These are phyloP conservation scores for Phylloscopus trochiloides DNA, from an alignment of 2,113 vertebrate genomes.

Conservation along the genomic window DNA sequence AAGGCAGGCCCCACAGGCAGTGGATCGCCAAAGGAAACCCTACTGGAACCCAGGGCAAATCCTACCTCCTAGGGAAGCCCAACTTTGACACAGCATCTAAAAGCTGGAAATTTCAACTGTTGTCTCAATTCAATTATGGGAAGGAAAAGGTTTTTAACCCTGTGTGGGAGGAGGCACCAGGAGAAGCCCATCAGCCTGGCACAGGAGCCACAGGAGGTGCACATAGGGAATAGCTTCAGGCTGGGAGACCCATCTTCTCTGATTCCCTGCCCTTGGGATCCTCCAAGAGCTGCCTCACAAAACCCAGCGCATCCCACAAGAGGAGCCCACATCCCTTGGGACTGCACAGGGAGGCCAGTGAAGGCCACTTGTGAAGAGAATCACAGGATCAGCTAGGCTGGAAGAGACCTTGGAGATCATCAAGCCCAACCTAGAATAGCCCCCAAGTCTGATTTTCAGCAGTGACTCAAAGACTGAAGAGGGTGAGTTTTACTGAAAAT, in stretches of 20 bases:
- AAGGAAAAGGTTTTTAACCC: neutral
- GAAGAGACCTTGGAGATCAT: neutral
- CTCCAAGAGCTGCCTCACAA: neutral
- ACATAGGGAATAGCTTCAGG: neutral
- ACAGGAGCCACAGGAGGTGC: neutral
- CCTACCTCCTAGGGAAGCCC: neutral
- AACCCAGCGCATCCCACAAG: neutral
- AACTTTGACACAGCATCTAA: neutral
- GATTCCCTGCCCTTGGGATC: neutral
- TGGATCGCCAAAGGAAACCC: neutral
- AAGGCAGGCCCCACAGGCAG: neutral
- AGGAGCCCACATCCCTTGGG: neutral
- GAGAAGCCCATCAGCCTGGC: neutral
- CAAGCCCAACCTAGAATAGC: neutral
- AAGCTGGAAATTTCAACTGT: neutral
- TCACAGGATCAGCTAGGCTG: neutral
- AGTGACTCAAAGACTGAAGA: neutral
- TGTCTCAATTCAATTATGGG: neutral
- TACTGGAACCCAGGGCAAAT: neutral
- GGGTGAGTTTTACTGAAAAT: neutral
- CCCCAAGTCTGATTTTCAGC: neutral
- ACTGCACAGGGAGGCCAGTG: neutral
- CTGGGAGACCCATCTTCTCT: neutral
- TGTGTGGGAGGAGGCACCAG: neutral
- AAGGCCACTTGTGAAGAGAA: neutral